phyloP scores from a whole-genome alignment of 1,140 invertebrate genomes.

The Formica selysi region DNA sequence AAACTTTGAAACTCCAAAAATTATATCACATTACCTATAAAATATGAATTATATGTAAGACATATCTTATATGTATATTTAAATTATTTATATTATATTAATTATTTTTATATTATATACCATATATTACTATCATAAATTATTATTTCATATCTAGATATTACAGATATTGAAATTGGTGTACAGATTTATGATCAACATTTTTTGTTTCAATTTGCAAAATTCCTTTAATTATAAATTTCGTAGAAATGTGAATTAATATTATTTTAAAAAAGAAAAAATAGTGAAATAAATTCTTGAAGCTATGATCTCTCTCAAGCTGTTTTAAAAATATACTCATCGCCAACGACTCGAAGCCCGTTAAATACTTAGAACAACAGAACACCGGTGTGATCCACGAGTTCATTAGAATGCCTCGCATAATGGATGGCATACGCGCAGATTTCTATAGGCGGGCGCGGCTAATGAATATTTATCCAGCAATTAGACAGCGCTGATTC shows the following conservation, averaged over 20 bases:
- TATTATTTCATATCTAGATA: background rate
- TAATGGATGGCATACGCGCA: conserved; percentile 61
- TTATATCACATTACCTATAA: background rate
- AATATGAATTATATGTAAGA: background rate
- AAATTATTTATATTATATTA: no score
- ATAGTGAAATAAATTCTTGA: background rate
- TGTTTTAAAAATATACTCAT: background rate
- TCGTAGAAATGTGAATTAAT: background rate
- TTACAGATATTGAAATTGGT: background rate
- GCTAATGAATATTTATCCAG: conserved; percentile 65
- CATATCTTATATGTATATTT: background rate
- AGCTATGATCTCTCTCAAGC: background rate
- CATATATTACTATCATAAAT: no score
- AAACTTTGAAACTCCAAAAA: background rate
- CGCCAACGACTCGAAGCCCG: conserved; percentile 27
- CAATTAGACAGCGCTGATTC: conserved; percentile 66
- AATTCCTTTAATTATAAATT: background rate
- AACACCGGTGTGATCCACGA: conserved; percentile 16
- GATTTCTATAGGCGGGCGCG: conserved; percentile 59
- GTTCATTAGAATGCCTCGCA: conserved; percentile 66
- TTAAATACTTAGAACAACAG: conserved; percentile 61
- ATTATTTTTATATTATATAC: no score
- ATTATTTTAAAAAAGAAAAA: background rate
- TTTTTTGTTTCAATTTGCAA: background rate
- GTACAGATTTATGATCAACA: background rate